Conservation (phyloP, 2,888 invertebrate species). For the Sinopyrophorus schimmeli region DNA sequence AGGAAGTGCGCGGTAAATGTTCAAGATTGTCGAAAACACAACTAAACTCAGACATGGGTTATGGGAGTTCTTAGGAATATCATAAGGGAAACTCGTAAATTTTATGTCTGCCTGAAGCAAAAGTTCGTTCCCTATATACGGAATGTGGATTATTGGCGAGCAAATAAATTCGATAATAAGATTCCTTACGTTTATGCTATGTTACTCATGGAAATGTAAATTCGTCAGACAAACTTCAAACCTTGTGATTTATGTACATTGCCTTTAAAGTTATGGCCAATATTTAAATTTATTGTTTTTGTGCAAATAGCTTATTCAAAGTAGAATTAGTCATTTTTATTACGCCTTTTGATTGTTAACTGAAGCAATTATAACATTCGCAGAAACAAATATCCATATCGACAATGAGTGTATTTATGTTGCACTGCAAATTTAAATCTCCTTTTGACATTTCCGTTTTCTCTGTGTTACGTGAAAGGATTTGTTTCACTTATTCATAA, state of each 20-base stretch:
- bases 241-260: too few species aligned
- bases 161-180: constrained; percentile 32
- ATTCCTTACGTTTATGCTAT: constrained; percentile 25
- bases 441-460: constrained; percentile 27
- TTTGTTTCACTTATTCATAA: constrained; percentile 30
- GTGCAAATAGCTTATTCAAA: too few species aligned
- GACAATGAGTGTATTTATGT: constrained; percentile 19
- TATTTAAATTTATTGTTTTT: too few species aligned
- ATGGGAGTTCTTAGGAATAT: constrained; percentile 23
- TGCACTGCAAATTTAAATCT: constrained; percentile 24
- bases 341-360: too few species aligned
- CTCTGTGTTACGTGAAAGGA: constrained; percentile 28
- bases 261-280: too few species aligned
- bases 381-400: background rate
- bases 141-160: constrained; percentile 30
- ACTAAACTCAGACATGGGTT: constrained; percentile 24
- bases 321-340: too few species aligned
- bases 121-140: constrained; percentile 26
- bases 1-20: constrained; percentile 20
- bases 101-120: constrained; percentile 28
- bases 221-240: constrained; percentile 18
- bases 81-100: constrained; percentile 29
- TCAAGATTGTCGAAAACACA: constrained; percentile 16
- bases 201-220: constrained; percentile 28
- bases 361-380: too few species aligned